Evolutionary conservation across 2,888 invertebrate species (phyloP).

Genomic region (Eupelmus urozonus): DNA sequence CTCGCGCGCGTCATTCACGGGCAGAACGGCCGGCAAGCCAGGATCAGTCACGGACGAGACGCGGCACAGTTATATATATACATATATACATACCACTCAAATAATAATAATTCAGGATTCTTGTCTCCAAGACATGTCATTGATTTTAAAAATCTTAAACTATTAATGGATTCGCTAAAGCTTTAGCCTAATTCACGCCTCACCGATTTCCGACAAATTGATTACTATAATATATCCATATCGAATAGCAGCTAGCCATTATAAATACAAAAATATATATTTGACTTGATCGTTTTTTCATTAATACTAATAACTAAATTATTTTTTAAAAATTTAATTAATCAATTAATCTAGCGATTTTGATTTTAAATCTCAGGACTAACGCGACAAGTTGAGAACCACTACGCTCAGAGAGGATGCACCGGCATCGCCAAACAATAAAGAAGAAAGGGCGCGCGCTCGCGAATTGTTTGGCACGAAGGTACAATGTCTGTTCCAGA

Average conservation of each 20-base stretch:
- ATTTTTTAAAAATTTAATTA: too few relatives aligned
- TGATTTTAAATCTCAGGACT: background rate
- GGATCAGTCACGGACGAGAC: constrained; percentile 41
- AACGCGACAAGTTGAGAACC: constrained; percentile 62
- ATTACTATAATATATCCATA: too few relatives aligned
- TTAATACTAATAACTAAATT: background rate
- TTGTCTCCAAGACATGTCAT: constrained; percentile 9
- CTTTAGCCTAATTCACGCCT: too few relatives aligned
- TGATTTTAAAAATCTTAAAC: background rate
- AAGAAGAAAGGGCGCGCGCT: constrained; percentile 44
- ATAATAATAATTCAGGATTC: constrained; percentile 36
- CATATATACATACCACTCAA: background rate
- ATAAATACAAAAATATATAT: too few relatives aligned
- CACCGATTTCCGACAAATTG: too few relatives aligned
- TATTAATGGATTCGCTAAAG: background rate
- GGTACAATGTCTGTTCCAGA: constrained; percentile 58
- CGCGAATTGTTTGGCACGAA: constrained; percentile 54
- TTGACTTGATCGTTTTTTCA: background rate
- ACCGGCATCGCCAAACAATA: too few relatives aligned
- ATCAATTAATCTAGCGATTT: background rate
- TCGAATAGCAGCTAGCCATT: too few relatives aligned
- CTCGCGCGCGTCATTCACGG: constrained; percentile 35
- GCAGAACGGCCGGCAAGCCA: background rate
- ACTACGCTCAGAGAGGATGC: constrained; percentile 60
- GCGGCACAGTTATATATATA: too few relatives aligned